Percentiles rank a stretch among this genome's conserved stretches.
These are phyloP conservation scores for Prionailurus viverrinus DNA, from an alignment of 2,113 vertebrate genomes.

Conservation along the genomic window DNA sequence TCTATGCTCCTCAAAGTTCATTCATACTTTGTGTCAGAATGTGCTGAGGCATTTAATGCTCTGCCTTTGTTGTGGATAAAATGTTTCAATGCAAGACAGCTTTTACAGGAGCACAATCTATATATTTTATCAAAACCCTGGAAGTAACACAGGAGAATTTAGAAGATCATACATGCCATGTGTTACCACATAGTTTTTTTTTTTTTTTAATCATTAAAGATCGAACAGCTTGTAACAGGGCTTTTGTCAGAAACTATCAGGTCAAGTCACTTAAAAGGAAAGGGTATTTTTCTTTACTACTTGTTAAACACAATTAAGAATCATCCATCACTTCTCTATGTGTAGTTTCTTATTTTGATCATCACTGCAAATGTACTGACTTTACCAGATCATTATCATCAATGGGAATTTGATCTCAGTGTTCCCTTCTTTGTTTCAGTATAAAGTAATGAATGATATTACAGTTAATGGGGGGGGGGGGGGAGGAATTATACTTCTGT, in stretches of 20 bases:
- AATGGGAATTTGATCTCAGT: slow-evolving; percentile 48
- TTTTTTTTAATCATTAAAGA: slow-evolving; percentile 1
- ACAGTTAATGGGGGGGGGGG: background rate
- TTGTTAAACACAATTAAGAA: slow-evolving; percentile 50
- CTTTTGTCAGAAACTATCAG: slow-evolving; percentile 36
- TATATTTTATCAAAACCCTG: background rate
- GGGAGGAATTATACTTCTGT: background rate
- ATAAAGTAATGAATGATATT: slow-evolving; percentile 48
- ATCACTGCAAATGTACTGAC: background rate
- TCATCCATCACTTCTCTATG: slow-evolving; percentile 36
- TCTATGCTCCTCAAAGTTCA: background rate
- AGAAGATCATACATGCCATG: background rate
- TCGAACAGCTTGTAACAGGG: background rate
- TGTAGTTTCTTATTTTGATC: slow-evolving; percentile 56
- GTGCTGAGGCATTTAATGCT: background rate
- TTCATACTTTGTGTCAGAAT: background rate
- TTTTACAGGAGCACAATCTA: background rate
- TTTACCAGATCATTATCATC: slow-evolving; percentile 50
- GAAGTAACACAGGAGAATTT: background rate
- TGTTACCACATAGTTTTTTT: background rate
- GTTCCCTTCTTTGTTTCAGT: slow-evolving; percentile 61
- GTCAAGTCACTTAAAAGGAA: slow-evolving; percentile 51
- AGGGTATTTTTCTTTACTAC: slow-evolving; percentile 45
- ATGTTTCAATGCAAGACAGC: background rate
- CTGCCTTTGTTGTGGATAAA: background rate